Base-by-base conservation (phyloP, 2,797 vertebrate species). In the Chaetodon trifasciatus region DNA sequence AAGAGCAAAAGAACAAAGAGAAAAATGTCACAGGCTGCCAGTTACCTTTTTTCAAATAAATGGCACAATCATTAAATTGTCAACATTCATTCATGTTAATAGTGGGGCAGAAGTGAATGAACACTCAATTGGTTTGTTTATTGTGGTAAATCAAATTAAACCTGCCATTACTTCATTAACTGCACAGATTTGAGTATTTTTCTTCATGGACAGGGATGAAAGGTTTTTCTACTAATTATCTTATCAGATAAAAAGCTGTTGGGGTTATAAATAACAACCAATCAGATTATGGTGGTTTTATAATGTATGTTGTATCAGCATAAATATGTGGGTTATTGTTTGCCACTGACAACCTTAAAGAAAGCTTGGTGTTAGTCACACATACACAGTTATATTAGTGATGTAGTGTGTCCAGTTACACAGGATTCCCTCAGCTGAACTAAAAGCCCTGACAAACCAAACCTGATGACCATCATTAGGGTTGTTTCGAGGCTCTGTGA, bases 41-140 rank as follows among this genome's bases (percentile, higher is more conserved):
- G 19, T 37, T 13, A 32, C 7, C 52, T 39, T 32, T 6, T 28
- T 47, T 57, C n/a, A 46, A 50, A 68, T n/a, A 53, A 55, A 62
- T 28, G 19, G 13, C 32, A 28, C 52, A 28, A 70, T 71, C 39
- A 52, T 55, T 44, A 50, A 24, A 60, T 49, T 35, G 32, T 55
- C 47, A 61, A 53, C n/a, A 61, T 46, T 47, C 8, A 52, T 24
- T 66, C 7, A 11, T 60, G 37, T 66, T 65, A 66, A 24, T 60
- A 12, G 23, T 13, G 10, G 16, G 28, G 47, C 32, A 66, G 9
- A 66, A 61, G 64, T 12, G 24, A 61, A 55, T 67, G n/a, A 53
- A 28, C 56, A 55, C 10, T 28, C 49, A n/a, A 8, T 0, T 39
- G 42, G 28, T 47, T 55, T 53, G 32, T n/a, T 52, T 37, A 67